Percentiles rank a stretch among this genome's conserved stretches.
These are phyloP conservation scores for Diploscapter pachys DNA, from an alignment of 1,140 invertebrate genomes.

Conservation along the genomic window DNA sequence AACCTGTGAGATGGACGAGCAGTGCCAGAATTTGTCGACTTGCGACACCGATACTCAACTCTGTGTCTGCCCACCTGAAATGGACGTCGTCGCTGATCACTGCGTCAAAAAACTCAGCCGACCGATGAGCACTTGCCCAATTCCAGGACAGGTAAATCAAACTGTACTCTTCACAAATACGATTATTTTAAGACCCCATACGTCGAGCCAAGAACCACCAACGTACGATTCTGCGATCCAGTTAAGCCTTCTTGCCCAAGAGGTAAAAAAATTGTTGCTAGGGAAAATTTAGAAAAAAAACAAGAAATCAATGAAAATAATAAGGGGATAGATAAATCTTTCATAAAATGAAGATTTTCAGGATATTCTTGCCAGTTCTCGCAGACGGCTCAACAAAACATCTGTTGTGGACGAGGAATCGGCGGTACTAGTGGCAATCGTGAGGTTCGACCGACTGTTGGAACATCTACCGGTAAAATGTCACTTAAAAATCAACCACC, in stretches of 20 bases:
- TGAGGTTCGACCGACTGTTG: slow-evolving; percentile 21
- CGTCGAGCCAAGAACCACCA: slow-evolving; percentile 44
- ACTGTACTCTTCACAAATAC: slow-evolving; percentile 8
- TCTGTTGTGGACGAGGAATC: slow-evolving; percentile 48
- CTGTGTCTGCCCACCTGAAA: slow-evolving; percentile 49
- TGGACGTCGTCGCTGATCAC: slow-evolving; percentile 38
- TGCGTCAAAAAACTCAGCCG: slow-evolving; percentile 39
- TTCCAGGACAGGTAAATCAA: slow-evolving; percentile 38
- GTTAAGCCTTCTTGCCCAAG: slow-evolving; percentile 12
- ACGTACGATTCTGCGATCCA: slow-evolving; percentile 50
- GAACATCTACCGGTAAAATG: slow-evolving; percentile 7
- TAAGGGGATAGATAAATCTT: no score
- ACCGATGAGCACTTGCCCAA: slow-evolving; percentile 40
- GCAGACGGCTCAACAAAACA: slow-evolving; percentile 44
- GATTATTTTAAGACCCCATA: slow-evolving; percentile 37
- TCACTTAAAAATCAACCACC: no score
- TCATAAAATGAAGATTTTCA: no score
- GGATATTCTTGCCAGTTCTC: slow-evolving; percentile 50
- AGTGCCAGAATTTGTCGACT: slow-evolving; percentile 51
- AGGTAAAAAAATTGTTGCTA: no score
- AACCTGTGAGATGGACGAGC: slow-evolving; percentile 46
- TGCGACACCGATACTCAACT: slow-evolving; percentile 36
- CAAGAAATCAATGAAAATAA: no score
- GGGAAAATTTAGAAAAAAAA: no score
- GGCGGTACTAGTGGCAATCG: slow-evolving; percentile 3